phyloP scores from a whole-genome alignment of 1,140 invertebrate genomes.

The Tetramorium simillimum region DNA sequence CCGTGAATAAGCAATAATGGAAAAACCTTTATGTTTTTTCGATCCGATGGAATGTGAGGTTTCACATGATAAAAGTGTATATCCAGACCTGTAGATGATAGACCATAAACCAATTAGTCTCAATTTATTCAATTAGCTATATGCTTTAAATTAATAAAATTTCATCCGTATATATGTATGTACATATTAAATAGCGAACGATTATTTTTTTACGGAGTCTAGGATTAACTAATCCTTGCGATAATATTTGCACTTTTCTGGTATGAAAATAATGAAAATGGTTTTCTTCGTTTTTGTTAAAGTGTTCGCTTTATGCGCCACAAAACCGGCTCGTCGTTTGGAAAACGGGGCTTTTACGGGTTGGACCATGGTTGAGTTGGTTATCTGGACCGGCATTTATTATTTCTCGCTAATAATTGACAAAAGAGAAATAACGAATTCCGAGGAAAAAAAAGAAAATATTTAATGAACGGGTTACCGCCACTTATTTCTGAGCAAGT shows the following conservation, averaged over 20 bases:
- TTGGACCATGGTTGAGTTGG: neutral
- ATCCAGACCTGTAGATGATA: slow-evolving; percentile 87
- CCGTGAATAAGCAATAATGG: slow-evolving; percentile 93
- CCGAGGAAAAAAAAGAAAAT: neutral
- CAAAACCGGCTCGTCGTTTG: neutral
- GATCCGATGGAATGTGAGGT: slow-evolving; percentile 83
- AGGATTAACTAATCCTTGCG: neutral
- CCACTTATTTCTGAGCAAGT: neutral
- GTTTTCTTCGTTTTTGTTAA: neutral
- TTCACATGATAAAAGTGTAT: slow-evolving; percentile 89
- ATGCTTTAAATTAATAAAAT: neutral
- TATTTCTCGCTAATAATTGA: neutral
- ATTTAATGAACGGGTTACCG: neutral
- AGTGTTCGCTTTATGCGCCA: neutral
- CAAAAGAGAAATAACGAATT: neutral
- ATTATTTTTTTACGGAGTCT: neutral
- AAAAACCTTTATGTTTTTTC: slow-evolving; percentile 86
- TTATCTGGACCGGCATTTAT: neutral
- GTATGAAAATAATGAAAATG: neutral
- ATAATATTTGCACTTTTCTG: neutral
- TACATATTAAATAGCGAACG: neutral
- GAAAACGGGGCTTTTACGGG: slow-evolving; percentile 5
- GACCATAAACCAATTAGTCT: slow-evolving; percentile 63
- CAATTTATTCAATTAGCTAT: slow-evolving; percentile 2
- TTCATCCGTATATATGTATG: neutral